These are phyloP conservation scores for Griposia aprilina DNA, from an alignment of 2,888 invertebrate genomes.

Conservation along the genomic window DNA sequence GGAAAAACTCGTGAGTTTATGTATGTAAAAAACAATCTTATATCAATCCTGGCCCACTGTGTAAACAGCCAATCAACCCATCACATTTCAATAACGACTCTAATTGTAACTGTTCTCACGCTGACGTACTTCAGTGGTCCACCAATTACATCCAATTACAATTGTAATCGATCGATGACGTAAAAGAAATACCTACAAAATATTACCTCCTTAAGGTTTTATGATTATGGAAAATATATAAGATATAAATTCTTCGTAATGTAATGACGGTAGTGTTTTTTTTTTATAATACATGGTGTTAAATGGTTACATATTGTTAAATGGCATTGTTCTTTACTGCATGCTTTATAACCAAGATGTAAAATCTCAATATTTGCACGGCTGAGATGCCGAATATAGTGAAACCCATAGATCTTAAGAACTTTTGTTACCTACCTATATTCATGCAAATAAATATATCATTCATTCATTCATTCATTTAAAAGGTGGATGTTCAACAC, in stretches of 20 bases:
- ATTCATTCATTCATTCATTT: too few relatives aligned
- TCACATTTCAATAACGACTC: slow-evolving; percentile 58
- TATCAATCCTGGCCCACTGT: slow-evolving; percentile 19
- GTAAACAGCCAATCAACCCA: slow-evolving; percentile 33
- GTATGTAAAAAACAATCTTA: too few relatives aligned
- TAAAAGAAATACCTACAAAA: slow-evolving; percentile 66
- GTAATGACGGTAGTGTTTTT: slow-evolving; percentile 41
- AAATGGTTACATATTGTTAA: slow-evolving; percentile 31
- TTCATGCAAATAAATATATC: too few relatives aligned
- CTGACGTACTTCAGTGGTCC: slow-evolving; percentile 55
- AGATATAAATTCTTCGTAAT: slow-evolving; percentile 40
- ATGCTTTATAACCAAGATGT: too few relatives aligned
- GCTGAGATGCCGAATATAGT: too few relatives aligned
- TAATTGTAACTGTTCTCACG: slow-evolving; percentile 73
- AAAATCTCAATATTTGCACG: too few relatives aligned
- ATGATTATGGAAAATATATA: slow-evolving; percentile 53
- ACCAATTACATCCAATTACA: slow-evolving; percentile 78
- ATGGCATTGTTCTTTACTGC: too few relatives aligned
- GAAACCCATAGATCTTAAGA: too few relatives aligned
- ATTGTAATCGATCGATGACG: slow-evolving; percentile 79
- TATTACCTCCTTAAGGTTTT: slow-evolving; percentile 44
- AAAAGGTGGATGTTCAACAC: background rate
- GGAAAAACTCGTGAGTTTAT: too few relatives aligned
- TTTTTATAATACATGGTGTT: slow-evolving; percentile 21
- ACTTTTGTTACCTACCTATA: too few relatives aligned